These are phyloP conservation scores for Serripes groenlandicus DNA, from an alignment of 2,888 invertebrate species.

Conservation along the genomic window DNA sequence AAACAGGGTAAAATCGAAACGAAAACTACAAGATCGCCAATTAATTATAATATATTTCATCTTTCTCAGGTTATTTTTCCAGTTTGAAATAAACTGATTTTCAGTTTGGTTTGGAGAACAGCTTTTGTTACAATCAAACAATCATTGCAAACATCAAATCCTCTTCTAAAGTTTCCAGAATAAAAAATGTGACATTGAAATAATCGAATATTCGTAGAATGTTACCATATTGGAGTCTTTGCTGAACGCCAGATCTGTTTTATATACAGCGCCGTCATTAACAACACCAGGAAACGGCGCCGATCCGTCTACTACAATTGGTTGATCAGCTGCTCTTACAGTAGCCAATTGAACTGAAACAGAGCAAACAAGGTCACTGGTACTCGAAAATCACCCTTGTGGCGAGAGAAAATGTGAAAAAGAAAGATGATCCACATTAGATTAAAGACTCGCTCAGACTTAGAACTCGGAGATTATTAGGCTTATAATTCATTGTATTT, in stretches of 20 bases:
- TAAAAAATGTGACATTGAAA: not conserved
- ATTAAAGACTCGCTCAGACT: not conserved
- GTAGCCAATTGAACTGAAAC: conserved; percentile 67
- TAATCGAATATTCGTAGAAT: not conserved
- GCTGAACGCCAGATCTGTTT: conserved; percentile 61
- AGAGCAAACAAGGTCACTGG: no score
- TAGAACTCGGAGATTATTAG: not conserved
- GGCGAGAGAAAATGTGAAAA: no score
- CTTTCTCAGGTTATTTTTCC: not conserved
- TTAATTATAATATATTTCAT: not conserved
- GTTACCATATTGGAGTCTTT: conserved; percentile 57
- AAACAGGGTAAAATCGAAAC: not conserved
- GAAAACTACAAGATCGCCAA: not conserved
- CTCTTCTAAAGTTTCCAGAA: not conserved
- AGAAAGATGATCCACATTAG: no score
- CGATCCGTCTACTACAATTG: conserved; percentile 68
- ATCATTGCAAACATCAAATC: not conserved
- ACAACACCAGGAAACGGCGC: conserved; percentile 68
- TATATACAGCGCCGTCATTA: conserved; percentile 58
- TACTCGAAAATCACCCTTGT: no score
- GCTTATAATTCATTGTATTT: not conserved
- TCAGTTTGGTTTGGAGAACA: not conserved
- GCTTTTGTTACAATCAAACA: not conserved
- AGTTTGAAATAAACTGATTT: not conserved
- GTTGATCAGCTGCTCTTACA: conserved; percentile 53